These are phyloP conservation scores for Brachionus sp. DNA, from an alignment of 1,140 invertebrate species.

Conservation along the genomic window DNA sequence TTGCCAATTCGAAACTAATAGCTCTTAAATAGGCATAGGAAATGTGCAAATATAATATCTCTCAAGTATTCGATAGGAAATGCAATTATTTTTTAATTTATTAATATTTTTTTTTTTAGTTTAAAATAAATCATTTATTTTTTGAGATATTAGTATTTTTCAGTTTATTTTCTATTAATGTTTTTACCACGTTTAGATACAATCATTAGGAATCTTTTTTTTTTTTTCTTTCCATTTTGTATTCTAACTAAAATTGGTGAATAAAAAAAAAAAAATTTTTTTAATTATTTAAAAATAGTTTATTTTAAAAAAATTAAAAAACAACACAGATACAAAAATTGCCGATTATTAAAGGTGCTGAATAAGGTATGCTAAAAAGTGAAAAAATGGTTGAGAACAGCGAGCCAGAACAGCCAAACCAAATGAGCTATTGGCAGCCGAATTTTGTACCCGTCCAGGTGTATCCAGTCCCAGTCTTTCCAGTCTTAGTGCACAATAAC, in stretches of 20 bases:
- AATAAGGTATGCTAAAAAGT: background rate
- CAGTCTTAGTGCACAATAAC: background rate
- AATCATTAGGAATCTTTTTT: background rate
- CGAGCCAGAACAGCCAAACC: background rate
- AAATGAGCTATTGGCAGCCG: background rate
- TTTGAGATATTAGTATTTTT: background rate
- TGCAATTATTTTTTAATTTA: slow-evolving; percentile 1
- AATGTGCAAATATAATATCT: background rate
- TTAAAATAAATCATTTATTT: background rate
- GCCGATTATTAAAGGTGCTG: background rate
- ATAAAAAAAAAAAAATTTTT: background rate
- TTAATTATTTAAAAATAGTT: background rate
- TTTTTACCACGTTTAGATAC: background rate
- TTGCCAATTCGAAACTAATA: background rate
- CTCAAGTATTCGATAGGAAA: background rate
- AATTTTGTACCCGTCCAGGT: background rate
- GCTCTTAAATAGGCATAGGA: background rate
- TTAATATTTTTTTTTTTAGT: background rate
- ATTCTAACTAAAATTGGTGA: too few species aligned
- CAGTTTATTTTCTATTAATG: background rate
- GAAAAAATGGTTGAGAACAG: background rate
- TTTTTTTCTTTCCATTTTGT: background rate
- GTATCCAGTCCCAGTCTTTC: background rate
- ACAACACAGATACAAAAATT: background rate
- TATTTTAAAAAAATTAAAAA: background rate